Evolutionary conservation across 2,888 invertebrate genomes (phyloP), one percentile per base, ranked within the genome.

Genomic region (Chironomus riparius): DNA sequence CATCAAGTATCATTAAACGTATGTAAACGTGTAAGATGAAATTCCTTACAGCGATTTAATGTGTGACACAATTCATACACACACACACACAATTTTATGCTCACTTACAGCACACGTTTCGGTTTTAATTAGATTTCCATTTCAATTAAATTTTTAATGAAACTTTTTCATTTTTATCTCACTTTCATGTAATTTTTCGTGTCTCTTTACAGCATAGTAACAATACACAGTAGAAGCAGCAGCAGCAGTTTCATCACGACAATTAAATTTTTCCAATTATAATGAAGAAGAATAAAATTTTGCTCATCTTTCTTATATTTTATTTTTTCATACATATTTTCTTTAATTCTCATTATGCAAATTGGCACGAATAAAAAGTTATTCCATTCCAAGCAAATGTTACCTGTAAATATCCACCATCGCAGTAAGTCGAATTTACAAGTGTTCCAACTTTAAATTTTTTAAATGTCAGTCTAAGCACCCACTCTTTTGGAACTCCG

Each of bases 391-490:
- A 38, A 10, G 10, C 13, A 47, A 10, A n/a, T 47, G 22, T 74
- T 81, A 95, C 95, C 91, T 95, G 95, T 87, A 95, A 88, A 81
- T 90, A 94, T 79, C 95, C 95, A 78, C 93, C 93, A 79, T 92
- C 91, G 81, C 95, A 95, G 73, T 92, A 90, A 47, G 94, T 94
- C 12, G 93, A 93, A 83, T 95, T 95, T 79, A 93, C 87, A 80
- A 95, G 85, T 12, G 90, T 90, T 18, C 95, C 95, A 77, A 95
- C 93, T 87, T 95, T 95, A 86, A 95, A 95, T 84, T 94, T 94
- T 86, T 94, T 94, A 86, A 95, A 95, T 78, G 94, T 88, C 79
- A 95, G 91, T 80, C 94, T 88, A 68, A 95, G 86, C 78, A 95
- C 94, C 92, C 94, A 95, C 84, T 95, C 95, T 79, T 94, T 90